Percentiles rank a stretch among this genome's conserved stretches.
Evolutionary conservation across 2,888 invertebrate species (phyloP).

Genomic region (Volucella inflata): DNA sequence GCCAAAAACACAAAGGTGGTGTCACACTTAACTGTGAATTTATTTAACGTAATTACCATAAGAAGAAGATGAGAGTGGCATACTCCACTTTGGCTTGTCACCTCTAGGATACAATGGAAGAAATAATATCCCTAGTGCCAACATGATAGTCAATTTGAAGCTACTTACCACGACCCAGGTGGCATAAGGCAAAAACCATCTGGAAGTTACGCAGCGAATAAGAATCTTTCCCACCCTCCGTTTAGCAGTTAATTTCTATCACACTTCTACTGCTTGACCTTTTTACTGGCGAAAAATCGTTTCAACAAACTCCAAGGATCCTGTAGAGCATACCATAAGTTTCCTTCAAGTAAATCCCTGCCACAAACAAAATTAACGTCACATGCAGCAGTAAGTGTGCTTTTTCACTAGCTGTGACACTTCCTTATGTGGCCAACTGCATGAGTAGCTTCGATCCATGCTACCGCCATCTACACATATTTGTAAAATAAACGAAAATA

Average conservation of each 20-base stretch:
- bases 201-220: background rate
- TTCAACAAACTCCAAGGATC: background rate
- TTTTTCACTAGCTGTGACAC: constrained; percentile 11
- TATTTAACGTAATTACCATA: constrained; percentile 59
- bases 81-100: background rate
- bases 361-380: constrained; percentile 60
- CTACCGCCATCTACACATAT: constrained; percentile 18
- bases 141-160: constrained; percentile 24
- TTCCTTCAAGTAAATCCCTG: constrained; percentile 25
- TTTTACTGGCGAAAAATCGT: too few species aligned
- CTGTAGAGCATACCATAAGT: background rate
- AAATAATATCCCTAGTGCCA: constrained; percentile 4
- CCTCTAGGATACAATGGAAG: too few species aligned
- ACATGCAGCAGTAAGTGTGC: background rate
- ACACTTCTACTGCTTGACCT: constrained; percentile 1
- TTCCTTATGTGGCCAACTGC: constrained; percentile 20
- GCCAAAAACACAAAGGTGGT: constrained; percentile 20
- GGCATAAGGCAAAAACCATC: background rate
- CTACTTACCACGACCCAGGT: constrained; percentile 14
- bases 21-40: constrained; percentile 32
- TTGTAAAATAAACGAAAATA: constrained; percentile 34
- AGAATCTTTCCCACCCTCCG: background rate
- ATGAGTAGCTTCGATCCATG: constrained; percentile 1
- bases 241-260: constrained; percentile 47
- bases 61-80: constrained; percentile 9